A percentile compares a stretch with the other conserved stretches of the same genome.
These are phyloP conservation scores for Zosterops pallidus DNA, from an alignment of 2,113 vertebrate genomes.

Conservation along the genomic window DNA sequence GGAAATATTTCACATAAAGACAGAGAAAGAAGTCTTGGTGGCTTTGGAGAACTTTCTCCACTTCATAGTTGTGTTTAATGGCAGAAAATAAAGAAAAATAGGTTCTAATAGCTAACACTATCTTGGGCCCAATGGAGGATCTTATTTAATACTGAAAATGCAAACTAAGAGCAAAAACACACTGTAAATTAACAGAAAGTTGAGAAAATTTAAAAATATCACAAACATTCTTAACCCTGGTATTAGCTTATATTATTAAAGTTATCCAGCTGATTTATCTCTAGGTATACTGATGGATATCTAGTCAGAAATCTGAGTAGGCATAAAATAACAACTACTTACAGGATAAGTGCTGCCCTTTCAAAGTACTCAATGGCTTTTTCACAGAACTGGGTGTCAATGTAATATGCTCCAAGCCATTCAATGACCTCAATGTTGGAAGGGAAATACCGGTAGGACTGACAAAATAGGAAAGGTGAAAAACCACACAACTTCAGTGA, in stretches of 20 bases:
- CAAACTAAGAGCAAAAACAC: not conserved
- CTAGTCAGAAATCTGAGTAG: conserved; percentile 11
- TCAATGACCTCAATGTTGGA: conserved; percentile 95
- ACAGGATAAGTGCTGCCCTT: conserved; percentile 96
- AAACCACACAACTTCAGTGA: conserved; percentile 46
- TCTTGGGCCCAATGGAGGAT: not conserved
- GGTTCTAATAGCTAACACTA: not conserved
- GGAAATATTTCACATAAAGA: not conserved
- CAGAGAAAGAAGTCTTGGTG: not conserved
- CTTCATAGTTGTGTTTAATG: not conserved
- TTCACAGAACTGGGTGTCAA: conserved; percentile 96
- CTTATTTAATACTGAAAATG: not conserved
- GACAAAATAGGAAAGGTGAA: conserved; percentile 47
- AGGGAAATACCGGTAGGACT: conserved; percentile 95
- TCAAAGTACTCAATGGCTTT: conserved; percentile 98
- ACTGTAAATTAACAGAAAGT: not conserved
- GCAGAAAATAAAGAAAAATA: not conserved
- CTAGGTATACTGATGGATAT: not conserved
- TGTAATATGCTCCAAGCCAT: conserved; percentile 95
- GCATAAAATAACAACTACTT: conserved; percentile 73
- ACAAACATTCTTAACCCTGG: not conserved
- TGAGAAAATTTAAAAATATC: conserved; percentile 17
- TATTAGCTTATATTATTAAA: not conserved
- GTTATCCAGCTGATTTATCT: not conserved
- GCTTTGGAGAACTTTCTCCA: not conserved